Percentiles rank a stretch among this genome's conserved stretches.
Conservation (phyloP, 2,888 invertebrate genomes). For the Catotricha subobsoleta region DNA sequence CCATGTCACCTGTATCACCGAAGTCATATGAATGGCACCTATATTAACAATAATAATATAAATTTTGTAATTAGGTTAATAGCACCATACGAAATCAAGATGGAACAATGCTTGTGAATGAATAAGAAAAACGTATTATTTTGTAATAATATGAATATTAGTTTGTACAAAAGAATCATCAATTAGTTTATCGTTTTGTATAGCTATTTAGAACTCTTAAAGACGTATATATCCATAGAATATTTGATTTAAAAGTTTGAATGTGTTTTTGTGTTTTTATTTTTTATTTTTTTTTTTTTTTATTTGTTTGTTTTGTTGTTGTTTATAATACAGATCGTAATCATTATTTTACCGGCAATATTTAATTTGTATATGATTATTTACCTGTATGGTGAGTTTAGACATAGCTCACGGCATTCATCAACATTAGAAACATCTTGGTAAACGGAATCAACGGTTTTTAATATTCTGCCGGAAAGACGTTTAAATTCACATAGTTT, state of each 20-base stretch:
- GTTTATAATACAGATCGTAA: constrained; percentile 1
- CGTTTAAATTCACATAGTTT: constrained; percentile 88
- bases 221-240: no score
- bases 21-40: constrained; percentile 87
- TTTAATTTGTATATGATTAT: no score
- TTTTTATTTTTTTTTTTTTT: not conserved
- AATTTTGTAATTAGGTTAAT: constrained; percentile 5
- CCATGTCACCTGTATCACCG: constrained; percentile 83
- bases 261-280: no score
- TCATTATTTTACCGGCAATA: no score
- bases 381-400: constrained; percentile 65
- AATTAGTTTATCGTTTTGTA: no score
- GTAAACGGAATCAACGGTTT: constrained; percentile 86
- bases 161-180: no score
- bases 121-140: no score
- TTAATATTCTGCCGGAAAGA: constrained; percentile 69
- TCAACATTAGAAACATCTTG: constrained; percentile 74
- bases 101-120: not conserved
- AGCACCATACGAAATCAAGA: not conserved
- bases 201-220: no score
- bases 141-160: no score
- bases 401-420: constrained; percentile 73
- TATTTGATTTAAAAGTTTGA: no score
- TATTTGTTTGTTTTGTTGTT: not conserved
- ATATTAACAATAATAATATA: constrained; percentile 1